These are phyloP conservation scores for Todus mexicanus DNA, from an alignment of 2,797 vertebrate genomes.

Conservation along the genomic window DNA sequence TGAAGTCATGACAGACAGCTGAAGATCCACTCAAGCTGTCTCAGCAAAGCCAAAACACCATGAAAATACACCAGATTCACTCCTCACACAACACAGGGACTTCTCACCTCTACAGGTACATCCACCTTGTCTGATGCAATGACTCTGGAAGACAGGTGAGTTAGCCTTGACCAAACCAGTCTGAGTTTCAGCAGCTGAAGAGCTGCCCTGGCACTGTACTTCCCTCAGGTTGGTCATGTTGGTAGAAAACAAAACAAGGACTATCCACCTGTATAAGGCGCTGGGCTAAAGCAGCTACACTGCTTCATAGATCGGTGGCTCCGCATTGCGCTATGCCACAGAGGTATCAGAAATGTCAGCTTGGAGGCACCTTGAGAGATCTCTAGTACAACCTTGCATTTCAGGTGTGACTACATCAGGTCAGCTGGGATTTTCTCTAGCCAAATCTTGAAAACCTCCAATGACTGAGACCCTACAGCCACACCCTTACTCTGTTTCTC, in stretches of 20 bases:
- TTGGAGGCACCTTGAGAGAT: neutral
- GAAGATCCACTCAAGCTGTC: neutral
- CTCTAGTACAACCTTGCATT: neutral
- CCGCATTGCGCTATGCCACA: fast-evolving
- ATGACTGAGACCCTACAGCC: neutral
- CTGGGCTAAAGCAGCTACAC: neutral
- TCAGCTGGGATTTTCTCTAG: neutral
- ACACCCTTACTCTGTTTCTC: neutral
- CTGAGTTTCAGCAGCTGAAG: neutral
- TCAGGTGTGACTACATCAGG: neutral
- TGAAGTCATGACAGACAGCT: neutral
- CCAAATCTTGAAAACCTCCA: neutral
- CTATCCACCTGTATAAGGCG: neutral
- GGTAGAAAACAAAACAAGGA: neutral
- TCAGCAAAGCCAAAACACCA: neutral
- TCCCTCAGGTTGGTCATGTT: neutral
- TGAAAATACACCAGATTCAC: neutral
- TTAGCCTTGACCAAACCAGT: neutral
- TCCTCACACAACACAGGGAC: fast-evolving
- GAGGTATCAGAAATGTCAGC: neutral
- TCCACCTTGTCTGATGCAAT: neutral
- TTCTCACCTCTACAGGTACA: neutral
- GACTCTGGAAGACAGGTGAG: fast-evolving
- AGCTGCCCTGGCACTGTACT: neutral
- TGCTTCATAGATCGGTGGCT: neutral